phyloP scores from a whole-genome alignment of 2,888 invertebrate genomes.

The Aplocera efformata region DNA sequence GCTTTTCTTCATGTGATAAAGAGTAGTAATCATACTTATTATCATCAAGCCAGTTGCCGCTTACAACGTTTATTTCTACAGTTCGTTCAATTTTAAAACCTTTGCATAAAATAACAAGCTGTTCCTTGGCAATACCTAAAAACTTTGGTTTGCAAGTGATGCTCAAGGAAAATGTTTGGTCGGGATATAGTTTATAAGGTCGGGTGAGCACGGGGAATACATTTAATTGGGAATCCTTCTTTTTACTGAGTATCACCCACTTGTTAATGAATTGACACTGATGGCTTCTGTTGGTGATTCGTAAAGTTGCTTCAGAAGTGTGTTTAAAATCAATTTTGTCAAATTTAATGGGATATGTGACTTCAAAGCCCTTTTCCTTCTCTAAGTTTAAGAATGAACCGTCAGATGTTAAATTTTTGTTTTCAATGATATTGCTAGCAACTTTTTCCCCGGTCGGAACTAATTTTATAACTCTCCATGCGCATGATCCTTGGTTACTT shows the following conservation, averaged over 20 bases:
- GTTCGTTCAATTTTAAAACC: slow-evolving; percentile 82
- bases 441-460: slow-evolving; percentile 12
- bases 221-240: slow-evolving; percentile 73
- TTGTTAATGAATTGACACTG: slow-evolving; percentile 64
- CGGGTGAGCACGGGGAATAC: slow-evolving; percentile 59
- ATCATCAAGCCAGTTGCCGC: slow-evolving; percentile 28
- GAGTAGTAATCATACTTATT: slow-evolving; percentile 5
- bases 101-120: slow-evolving; percentile 81
- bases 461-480: slow-evolving; percentile 81
- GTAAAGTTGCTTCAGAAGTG: slow-evolving; percentile 39
- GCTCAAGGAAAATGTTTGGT: slow-evolving; percentile 57
- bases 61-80: slow-evolving; percentile 75
- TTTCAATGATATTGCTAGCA: slow-evolving; percentile 32
- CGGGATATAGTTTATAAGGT: slow-evolving; percentile 57
- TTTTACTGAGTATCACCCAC: slow-evolving; percentile 74
- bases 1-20: slow-evolving; percentile 34
- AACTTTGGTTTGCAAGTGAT: slow-evolving; percentile 80
- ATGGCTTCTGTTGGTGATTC: slow-evolving; percentile 67
- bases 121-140: slow-evolving; percentile 82
- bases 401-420: slow-evolving; percentile 46
- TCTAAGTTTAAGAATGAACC: slow-evolving; percentile 46
- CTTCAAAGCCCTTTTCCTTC: slow-evolving; percentile 72
- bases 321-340: slow-evolving; percentile 60
- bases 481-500: slow-evolving; percentile 81
- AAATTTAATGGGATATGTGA: slow-evolving; percentile 76